phyloP scores from a whole-genome alignment of 53 echinoderm and acorn worm genomes.

The Paelopatides confundens region DNA sequence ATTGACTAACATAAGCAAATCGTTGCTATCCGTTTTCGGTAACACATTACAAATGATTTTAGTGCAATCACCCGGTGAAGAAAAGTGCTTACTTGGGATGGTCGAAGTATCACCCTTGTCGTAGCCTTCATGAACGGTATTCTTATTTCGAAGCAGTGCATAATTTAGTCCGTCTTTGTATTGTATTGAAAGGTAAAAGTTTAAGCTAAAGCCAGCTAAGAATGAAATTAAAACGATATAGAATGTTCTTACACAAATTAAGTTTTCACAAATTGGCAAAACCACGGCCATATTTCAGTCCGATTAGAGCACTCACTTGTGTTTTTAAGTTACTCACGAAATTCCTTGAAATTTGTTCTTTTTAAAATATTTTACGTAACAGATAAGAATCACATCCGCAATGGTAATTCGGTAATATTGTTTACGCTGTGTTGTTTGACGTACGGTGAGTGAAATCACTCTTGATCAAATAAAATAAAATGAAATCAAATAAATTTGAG shows the following conservation, averaged over 20 bases:
- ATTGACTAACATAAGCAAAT: background rate
- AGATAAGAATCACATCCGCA: too few species aligned
- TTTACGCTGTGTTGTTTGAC: too few species aligned
- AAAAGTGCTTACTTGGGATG: background rate
- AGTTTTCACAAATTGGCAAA: background rate
- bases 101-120: background rate
- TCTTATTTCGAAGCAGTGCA: background rate
- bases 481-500: too few species aligned
- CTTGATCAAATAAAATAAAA: too few species aligned
- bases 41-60: constrained; percentile 4
- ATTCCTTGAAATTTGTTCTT: too few species aligned
- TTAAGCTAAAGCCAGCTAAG: background rate
- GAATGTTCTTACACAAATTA: background rate
- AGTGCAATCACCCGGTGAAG: background rate
- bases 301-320: too few species aligned
- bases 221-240: background rate
- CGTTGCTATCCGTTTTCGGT: background rate
- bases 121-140: background rate
- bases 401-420: too few species aligned
- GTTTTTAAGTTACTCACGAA: too few species aligned
- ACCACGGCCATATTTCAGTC: background rate
- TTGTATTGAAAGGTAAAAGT: background rate
- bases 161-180: background rate
- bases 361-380: too few species aligned
- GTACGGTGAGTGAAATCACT: too few species aligned